Percentiles rank a stretch among this genome's conserved stretches.
Evolutionary conservation across 2,797 vertebrate genomes (phyloP).

Genomic region (Spinus pinus): DNA sequence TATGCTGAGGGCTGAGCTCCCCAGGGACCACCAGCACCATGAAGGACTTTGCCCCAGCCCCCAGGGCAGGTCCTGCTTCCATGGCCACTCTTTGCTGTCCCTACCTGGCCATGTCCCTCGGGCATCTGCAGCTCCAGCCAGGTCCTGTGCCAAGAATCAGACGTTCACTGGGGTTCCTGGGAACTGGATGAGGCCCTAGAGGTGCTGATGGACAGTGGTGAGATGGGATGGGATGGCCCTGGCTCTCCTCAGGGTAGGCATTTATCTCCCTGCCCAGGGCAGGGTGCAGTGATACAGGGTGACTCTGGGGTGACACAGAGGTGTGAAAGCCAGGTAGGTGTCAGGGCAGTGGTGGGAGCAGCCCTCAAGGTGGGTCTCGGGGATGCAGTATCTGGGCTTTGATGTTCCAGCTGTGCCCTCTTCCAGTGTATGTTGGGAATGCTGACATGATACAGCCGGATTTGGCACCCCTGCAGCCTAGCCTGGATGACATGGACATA

Average conservation of each 20-base stretch:
- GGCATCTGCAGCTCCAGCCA: not conserved
- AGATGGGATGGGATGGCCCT: not conserved
- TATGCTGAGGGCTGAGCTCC: not conserved
- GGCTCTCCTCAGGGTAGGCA: not conserved
- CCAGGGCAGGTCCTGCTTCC: not conserved
- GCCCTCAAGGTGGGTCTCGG: not conserved
- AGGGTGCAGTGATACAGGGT: not conserved
- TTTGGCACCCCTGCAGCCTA: slow-evolving; percentile 91
- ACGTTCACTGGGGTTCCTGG: not conserved
- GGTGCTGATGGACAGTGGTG: not conserved
- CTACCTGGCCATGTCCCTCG: not conserved
- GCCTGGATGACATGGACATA: slow-evolving; percentile 95
- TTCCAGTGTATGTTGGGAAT: slow-evolving; percentile 87
- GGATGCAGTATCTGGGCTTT: not conserved
- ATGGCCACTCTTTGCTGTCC: not conserved
- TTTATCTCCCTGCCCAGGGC: not conserved
- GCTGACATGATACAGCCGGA: slow-evolving; percentile 98
- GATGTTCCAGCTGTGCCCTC: not conserved
- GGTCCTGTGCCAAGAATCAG: not conserved
- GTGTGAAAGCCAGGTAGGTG: not conserved
- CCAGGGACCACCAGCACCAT: accelerated
- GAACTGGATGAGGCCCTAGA: not conserved
- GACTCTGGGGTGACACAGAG: not conserved
- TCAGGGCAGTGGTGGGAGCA: not conserved
- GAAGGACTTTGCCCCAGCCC: not conserved